Evolutionary conservation across 2,888 invertebrate species (phyloP).

Genomic region (Watsonalla binaria): DNA sequence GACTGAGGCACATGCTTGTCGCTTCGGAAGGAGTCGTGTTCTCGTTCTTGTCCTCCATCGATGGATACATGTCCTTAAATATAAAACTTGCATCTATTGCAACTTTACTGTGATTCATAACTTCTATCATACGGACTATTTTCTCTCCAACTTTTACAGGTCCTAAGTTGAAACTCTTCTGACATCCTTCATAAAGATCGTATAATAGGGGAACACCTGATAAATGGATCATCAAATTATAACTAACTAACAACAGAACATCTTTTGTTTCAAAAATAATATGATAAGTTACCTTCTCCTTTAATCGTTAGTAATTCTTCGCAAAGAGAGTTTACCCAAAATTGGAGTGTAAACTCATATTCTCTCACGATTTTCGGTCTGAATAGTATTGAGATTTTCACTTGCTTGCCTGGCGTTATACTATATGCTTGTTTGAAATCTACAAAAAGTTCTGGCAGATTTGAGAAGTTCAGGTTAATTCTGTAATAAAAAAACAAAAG

Average conservation of each 20-base stretch:
- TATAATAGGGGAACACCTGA: slow-evolving; percentile 62
- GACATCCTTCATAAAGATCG: slow-evolving; percentile 70
- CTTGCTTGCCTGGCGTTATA: slow-evolving; percentile 58
- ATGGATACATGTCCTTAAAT: slow-evolving; percentile 68
- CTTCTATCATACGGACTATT: slow-evolving; percentile 70
- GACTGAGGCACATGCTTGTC: slow-evolving; percentile 59
- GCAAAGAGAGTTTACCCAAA: slow-evolving; percentile 75
- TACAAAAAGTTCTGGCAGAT: slow-evolving; percentile 69
- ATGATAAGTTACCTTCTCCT: slow-evolving; percentile 70
- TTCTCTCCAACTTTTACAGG: slow-evolving; percentile 71
- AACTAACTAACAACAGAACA: neutral
- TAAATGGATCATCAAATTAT: neutral
- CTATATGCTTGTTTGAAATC: slow-evolving; percentile 55
- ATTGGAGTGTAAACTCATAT: slow-evolving; percentile 72
- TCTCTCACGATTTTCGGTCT: slow-evolving; percentile 71
- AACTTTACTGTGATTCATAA: slow-evolving; percentile 79
- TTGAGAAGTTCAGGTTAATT: slow-evolving; percentile 68
- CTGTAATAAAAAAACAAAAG: slow-evolving; percentile 43
- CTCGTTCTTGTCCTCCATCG: slow-evolving; percentile 46
- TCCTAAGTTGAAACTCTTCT: slow-evolving; percentile 66
- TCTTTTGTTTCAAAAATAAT: too few species aligned
- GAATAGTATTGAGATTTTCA: slow-evolving; percentile 74
- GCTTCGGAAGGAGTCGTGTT: slow-evolving; percentile 51
- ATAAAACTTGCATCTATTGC: slow-evolving; percentile 74
- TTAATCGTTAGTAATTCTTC: slow-evolving; percentile 68